These are phyloP conservation scores for Sinelater perroti DNA, from an alignment of 2,888 invertebrate species.

Conservation along the genomic window DNA sequence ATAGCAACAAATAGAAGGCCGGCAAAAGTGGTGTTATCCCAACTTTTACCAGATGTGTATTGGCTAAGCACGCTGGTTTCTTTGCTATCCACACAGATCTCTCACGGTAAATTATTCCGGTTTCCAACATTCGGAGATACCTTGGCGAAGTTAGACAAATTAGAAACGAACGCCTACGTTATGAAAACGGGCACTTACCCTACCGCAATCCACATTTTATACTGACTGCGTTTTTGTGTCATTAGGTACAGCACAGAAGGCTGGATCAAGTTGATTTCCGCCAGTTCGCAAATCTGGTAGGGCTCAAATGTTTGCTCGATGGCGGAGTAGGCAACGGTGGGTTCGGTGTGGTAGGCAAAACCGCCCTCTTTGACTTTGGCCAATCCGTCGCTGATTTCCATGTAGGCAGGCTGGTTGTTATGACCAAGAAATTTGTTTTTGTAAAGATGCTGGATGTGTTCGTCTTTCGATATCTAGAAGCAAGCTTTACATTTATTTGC, in stretches of 20 bases:
- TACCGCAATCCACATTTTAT: conserved; percentile 55
- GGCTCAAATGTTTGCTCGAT: conserved; percentile 52
- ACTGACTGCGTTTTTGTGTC: conserved; percentile 59
- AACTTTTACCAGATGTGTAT: conserved; percentile 45
- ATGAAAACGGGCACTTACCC: conserved; percentile 47
- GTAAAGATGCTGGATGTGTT: conserved; percentile 29
- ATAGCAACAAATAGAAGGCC: conserved; percentile 48
- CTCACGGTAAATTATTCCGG: conserved; percentile 44
- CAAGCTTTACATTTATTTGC: background rate
- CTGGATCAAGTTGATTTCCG: conserved; percentile 51
- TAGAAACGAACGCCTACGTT: conserved; percentile 37
- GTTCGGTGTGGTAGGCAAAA: conserved; percentile 57
- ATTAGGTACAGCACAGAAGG: conserved; percentile 56
- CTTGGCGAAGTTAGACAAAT: no score
- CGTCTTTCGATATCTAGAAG: conserved; percentile 30
- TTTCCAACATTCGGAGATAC: conserved; percentile 45
- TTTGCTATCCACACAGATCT: conserved; percentile 46
- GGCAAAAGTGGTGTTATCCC: conserved; percentile 48
- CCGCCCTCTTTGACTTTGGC: conserved; percentile 61
- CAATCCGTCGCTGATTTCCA: conserved; percentile 54
- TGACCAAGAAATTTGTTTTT: conserved; percentile 25
- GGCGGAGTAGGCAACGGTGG: conserved; percentile 54
- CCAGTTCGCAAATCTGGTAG: conserved; percentile 53
- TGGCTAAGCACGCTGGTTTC: conserved; percentile 50
- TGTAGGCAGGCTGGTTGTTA: conserved; percentile 34